A percentile compares a stretch with the other conserved stretches of the same genome.
Evolutionary conservation across 2,113 vertebrate genomes (phyloP).

Genomic region (Bubo bubo): DNA sequence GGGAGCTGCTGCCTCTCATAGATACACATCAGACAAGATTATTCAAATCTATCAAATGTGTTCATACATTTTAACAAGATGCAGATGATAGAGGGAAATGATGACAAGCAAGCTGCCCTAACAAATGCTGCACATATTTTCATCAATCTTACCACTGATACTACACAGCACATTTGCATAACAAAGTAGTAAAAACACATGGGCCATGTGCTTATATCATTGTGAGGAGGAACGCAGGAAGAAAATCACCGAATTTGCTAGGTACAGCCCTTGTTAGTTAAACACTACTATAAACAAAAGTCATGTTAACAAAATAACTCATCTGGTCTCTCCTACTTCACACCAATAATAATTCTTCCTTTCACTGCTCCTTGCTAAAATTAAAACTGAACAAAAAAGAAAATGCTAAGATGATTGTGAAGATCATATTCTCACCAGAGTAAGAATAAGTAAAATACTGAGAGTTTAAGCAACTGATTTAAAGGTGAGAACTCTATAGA

Average conservation of each 20-base stretch:
- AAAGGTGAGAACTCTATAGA: background rate
- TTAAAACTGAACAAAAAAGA: background rate
- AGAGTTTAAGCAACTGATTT: background rate
- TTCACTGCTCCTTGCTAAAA: background rate
- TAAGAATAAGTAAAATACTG: background rate
- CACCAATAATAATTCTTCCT: background rate
- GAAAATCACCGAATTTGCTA: background rate
- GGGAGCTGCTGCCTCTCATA: background rate
- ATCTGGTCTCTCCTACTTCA: background rate
- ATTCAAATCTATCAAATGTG: background rate
- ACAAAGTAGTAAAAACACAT: background rate
- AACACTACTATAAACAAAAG: background rate
- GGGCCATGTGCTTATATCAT: background rate
- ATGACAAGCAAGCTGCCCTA: slow-evolving; percentile 12
- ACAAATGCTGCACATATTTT: background rate
- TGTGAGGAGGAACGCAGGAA: background rate
- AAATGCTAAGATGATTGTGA: background rate
- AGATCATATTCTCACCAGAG: background rate
- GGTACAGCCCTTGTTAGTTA: background rate
- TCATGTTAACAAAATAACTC: background rate
- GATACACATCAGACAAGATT: background rate
- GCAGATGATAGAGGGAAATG: background rate
- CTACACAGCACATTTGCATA: background rate
- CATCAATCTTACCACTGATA: background rate
- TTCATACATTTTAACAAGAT: background rate